phyloP scores from a whole-genome alignment of 2,113 vertebrate species.

The Clarias macrocephalus region DNA sequence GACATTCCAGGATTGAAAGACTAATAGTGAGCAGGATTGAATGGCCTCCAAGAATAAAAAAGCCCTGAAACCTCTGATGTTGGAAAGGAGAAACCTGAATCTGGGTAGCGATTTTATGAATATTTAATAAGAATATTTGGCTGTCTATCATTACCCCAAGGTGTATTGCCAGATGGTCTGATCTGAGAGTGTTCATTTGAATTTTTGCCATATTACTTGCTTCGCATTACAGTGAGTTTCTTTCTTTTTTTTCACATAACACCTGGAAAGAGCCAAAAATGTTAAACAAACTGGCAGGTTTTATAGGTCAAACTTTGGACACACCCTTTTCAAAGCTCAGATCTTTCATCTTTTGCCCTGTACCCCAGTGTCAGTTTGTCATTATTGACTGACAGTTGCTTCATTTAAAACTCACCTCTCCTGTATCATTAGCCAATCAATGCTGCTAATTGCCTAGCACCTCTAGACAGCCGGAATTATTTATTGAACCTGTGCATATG shows the following conservation, averaged over 20 bases:
- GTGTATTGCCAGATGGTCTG: not conserved
- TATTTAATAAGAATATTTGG: not conserved
- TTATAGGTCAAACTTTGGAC: not conserved
- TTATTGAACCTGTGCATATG: conserved; percentile 16
- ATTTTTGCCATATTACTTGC: not conserved
- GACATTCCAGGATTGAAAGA: no score
- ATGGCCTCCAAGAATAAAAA: not conserved
- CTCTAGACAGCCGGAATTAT: conserved; percentile 24
- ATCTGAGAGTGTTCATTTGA: not conserved
- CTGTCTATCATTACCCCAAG: not conserved
- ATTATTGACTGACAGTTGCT: conserved; percentile 37
- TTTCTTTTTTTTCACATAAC: not conserved
- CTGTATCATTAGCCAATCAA: conserved; percentile 40
- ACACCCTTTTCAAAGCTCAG: not conserved
- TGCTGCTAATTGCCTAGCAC: conserved; percentile 34
- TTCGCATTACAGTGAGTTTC: not conserved
- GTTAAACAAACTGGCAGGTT: not conserved
- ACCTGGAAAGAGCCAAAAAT: not conserved
- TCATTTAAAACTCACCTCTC: conserved; percentile 37
- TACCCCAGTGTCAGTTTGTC: conserved; percentile 13
- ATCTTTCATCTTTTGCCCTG: not conserved
- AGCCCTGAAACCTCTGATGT: not conserved
- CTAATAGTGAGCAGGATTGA: not conserved
- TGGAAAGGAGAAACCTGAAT: not conserved
- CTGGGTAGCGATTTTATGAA: not conserved